phyloP scores from a whole-genome alignment of 2,888 invertebrate genomes.

The Nasonia oneida region DNA sequence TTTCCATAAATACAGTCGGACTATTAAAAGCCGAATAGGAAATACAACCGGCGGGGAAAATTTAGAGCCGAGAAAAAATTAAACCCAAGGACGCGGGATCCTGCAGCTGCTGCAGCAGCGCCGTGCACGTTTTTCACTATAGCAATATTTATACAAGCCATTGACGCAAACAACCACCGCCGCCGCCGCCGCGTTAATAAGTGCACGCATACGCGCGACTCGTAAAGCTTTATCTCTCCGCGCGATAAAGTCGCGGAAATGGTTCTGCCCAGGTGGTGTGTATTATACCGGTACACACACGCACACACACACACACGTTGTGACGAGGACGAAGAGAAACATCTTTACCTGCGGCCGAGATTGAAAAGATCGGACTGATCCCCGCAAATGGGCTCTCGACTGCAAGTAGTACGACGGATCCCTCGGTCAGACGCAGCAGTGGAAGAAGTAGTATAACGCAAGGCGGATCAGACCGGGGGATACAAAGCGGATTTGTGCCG shows the following conservation, averaged over 20 bases:
- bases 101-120: background rate
- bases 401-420: conserved; percentile 31
- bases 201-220: background rate
- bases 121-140: background rate
- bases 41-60: background rate
- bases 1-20: background rate
- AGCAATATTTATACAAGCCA: conserved; percentile 30
- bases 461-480: conserved; percentile 33
- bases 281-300: background rate
- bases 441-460: background rate
- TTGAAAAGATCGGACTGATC: conserved; percentile 49
- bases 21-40: background rate
- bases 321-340: background rate
- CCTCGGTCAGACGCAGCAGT: conserved; percentile 13
- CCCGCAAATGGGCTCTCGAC: conserved; percentile 3
- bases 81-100: background rate
- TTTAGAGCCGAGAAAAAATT: conserved; percentile 10
- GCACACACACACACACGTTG: background rate
- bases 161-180: background rate
- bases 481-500: conserved; percentile 42
- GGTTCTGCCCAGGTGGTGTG: background rate
- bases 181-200: background rate
- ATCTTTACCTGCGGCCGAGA: background rate
- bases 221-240: background rate
- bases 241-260: background rate